Evolutionary conservation across 2,888 invertebrate species (phyloP), one percentile per base, ranked within the genome.

Genomic region (Gnatocerus cornutus): DNA sequence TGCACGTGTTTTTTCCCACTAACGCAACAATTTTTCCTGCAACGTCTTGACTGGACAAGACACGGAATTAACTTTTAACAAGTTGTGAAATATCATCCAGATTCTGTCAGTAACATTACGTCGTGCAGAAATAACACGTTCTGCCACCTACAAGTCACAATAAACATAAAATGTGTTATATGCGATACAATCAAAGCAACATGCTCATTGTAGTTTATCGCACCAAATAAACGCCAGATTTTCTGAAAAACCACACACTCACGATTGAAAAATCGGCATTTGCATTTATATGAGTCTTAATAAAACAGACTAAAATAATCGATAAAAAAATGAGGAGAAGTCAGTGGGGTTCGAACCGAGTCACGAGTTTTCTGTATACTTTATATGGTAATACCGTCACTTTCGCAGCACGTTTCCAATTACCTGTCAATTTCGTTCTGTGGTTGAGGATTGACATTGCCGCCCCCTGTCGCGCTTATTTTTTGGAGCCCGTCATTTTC

Each of bases 61-160:
- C 33, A 16, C 33, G 16, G 30, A 39, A 55, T 55, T 55, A 55
- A 55, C 14, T 55, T 55, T 55, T 55, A 55, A 55, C 55, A 55
- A 55, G 16, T 33, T 9, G 13, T 10, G 55, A 55, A 37, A 55
- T 39, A 55, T 14, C 16, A 55, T 55, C 37, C 39, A n/a, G 14
- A 10, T 39, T 55, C 39, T 52, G 33, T 52, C 48, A 52, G 30
- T 52, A 52, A 33, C 52, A 14, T 52, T 12, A 30, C 39, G 55
- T 21, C 30, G 33, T 52, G 41, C 41, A 41, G 41, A 41, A 41
- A 5, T 41, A 41, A 41, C 41, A 41, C 41, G 12, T 41, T 12
- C 41, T 41, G 13, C 41, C 41, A 33, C 33, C 33, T 33, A 33
- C 33, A 41, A 41, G 6, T 41, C 13, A 12, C 41, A 41, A 41